Evolutionary conservation across 2,797 vertebrate genomes (phyloP), one percentile per base, ranked within the genome.

Genomic region (Microtus agrestis): DNA sequence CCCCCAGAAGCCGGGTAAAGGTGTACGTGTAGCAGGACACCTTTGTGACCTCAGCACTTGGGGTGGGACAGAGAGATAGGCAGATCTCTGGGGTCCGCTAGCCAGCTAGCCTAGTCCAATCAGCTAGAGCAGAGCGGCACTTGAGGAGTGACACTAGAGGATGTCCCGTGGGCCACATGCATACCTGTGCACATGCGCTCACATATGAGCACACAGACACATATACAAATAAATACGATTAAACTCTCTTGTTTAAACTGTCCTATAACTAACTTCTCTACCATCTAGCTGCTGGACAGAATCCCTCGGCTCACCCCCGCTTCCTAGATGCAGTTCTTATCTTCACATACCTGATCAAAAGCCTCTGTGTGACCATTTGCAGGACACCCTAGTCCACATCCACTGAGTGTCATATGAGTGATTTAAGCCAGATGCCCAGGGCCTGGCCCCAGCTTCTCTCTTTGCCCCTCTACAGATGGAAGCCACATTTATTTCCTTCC

Each of bases 381-480:
- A 10, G 31, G 9, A 34, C 21, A 15, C 31, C 51, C 17, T 31
- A 81, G 21, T 59, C 59, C 69, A 71, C 51, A 91, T 23, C 73
- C 74, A 89, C 23, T 59, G 74, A 85, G 51, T 19, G 48, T 48
- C 46, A 48, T 5, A 11, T 12, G 79, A 84, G 78, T 69, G 77
- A 63, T 56, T 93, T 78, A 56, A 76, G 48, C 87, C 69, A 87
- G 59, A 78, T 93, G 61, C 34, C 69, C 80, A 29, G 80, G 71
- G 76, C 73, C 27, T 31, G 82, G 69, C 59, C 34, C 37, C 84
- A 54, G 59, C 77, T 67, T 87, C 87, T 94, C 74, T 61, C 63
- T 61, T 43, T 13, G 67, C 65, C 43, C 61, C 15, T 86, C 37
- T 34, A 40, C 0, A 4, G 56, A 46, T 0, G 5, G 3, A 34